Evolutionary conservation across 2,113 vertebrate genomes (phyloP).

Genomic region (Chaetodon auriga): DNA sequence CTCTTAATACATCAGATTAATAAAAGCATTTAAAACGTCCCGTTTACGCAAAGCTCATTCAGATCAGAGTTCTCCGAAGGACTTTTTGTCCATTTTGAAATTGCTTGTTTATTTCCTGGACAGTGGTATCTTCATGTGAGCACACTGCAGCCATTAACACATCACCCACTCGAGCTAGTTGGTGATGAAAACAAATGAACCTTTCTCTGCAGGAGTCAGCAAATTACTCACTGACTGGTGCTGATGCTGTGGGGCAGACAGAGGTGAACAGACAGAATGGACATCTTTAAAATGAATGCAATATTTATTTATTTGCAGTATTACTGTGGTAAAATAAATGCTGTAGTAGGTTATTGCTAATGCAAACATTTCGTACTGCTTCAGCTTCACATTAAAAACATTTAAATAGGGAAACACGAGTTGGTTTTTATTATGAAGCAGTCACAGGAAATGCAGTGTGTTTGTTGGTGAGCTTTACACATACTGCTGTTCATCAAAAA

Average conservation of each 20-base stretch:
- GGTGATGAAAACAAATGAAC: conserved; percentile 52
- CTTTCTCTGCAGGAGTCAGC: conserved; percentile 40
- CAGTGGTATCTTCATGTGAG: background rate
- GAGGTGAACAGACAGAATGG: background rate
- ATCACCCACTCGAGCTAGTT: conserved; percentile 26
- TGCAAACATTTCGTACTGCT: too few species aligned
- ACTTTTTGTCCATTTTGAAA: background rate
- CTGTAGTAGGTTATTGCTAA: too few species aligned
- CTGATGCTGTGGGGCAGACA: conserved; percentile 10
- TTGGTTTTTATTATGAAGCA: too few species aligned
- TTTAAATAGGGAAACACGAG: too few species aligned
- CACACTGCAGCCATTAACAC: conserved; percentile 35
- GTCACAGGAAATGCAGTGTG: too few species aligned
- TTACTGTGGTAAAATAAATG: too few species aligned
- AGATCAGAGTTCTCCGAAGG: background rate
- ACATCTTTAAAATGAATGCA: background rate
- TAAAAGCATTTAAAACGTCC: background rate
- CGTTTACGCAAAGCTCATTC: background rate
- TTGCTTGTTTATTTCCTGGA: background rate
- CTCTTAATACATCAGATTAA: background rate
- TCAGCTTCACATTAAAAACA: too few species aligned
- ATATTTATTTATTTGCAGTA: too few species aligned
- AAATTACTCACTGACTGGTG: conserved; percentile 5
- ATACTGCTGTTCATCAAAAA: too few species aligned
- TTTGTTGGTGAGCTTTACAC: too few species aligned